Percentiles rank a stretch among this genome's conserved stretches.
Evolutionary conservation across 30 jellyfish, hydroid and myxozoan genomes (phyloP).

Genomic region (Aurelia coerulea): DNA sequence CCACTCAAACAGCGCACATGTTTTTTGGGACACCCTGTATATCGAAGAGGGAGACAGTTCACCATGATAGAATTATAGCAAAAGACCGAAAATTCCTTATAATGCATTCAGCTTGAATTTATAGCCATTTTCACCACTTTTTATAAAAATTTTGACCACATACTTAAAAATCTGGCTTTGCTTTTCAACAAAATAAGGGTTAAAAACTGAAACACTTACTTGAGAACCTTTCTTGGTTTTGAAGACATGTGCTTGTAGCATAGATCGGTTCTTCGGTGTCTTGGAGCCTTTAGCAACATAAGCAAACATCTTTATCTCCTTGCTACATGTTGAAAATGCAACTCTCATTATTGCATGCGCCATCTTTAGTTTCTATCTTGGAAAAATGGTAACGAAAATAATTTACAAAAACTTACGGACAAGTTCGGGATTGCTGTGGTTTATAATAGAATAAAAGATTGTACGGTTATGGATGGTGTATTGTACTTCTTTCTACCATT

Average conservation of each 20-base stretch:
- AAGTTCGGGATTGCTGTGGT: neutral
- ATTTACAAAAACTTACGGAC: neutral
- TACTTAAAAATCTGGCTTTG: too few species aligned
- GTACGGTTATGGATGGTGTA: too few species aligned
- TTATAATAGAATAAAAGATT: neutral
- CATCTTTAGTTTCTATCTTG: constrained; percentile 67
- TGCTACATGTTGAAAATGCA: constrained; percentile 83
- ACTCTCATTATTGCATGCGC: constrained; percentile 86
- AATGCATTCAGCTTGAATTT: too few species aligned
- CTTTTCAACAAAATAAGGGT: too few species aligned
- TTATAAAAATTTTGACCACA: too few species aligned
- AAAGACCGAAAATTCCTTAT: too few species aligned
- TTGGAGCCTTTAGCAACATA: constrained; percentile 75
- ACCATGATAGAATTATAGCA: neutral
- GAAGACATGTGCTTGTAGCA: constrained; percentile 90
- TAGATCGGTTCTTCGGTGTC: constrained; percentile 24
- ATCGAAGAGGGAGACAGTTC: too few species aligned
- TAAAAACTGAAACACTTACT: constrained; percentile 8
- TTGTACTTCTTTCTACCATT: too few species aligned
- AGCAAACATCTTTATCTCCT: constrained; percentile 75
- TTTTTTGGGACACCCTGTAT: too few species aligned
- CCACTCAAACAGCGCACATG: too few species aligned
- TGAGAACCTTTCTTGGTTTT: constrained; percentile 75
- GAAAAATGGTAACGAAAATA: neutral
- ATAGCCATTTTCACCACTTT: too few species aligned